Evolutionary conservation across 2,797 vertebrate genomes (phyloP), one percentile per base, ranked within the genome.

Genomic region (Manis pentadactyla): DNA sequence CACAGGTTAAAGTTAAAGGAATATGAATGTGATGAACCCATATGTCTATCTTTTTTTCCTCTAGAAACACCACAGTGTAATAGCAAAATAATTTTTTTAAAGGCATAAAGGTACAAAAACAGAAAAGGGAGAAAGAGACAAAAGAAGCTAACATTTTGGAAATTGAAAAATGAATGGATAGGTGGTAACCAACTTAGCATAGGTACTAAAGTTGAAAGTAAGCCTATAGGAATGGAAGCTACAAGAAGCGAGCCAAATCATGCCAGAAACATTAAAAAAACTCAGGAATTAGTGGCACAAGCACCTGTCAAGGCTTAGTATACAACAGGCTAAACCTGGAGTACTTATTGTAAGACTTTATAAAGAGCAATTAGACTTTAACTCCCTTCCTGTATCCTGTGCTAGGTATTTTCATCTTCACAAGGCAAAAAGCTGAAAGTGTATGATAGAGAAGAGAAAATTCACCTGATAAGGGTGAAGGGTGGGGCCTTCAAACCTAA

Each of bases 101-200:
- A 74, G 27, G 13, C 53, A 34, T 85, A 51, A 77, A 59, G 19
- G 15, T 74, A 51, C 4, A 85, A 59, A 84, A 79, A 81, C 18
- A 90, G 57, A 37, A 29, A 77, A 31, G n/a, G 23, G 13, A 1
- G 39, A 53, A n/a, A 73, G 25, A 11, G 7, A 82, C 63, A 66
- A 79, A 78, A 78, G 37, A 37, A 87, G 59, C 34, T 15, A 95
- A 59, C 27, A 74, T 55, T 95, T 93, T 88, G 39, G 19, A 91
- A 75, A 92, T 49, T 51, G 53, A 81, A 69, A 84, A 78, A 66
- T 79, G 13, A 57, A 21, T 61, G 17, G 61, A 86, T 63, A 29
- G n/a, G 11, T 66, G 3, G 17, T 68, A 73, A 84, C 61, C 51
- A 82, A 46, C 25, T 51, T 96, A 79, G 25, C 59, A 42, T 91